A percentile compares a stretch with the other conserved stretches of the same genome.
Conservation (phyloP, 37 sponge, comb jelly and placozoan genomes). For the Cladorhizidae sp. region DNA sequence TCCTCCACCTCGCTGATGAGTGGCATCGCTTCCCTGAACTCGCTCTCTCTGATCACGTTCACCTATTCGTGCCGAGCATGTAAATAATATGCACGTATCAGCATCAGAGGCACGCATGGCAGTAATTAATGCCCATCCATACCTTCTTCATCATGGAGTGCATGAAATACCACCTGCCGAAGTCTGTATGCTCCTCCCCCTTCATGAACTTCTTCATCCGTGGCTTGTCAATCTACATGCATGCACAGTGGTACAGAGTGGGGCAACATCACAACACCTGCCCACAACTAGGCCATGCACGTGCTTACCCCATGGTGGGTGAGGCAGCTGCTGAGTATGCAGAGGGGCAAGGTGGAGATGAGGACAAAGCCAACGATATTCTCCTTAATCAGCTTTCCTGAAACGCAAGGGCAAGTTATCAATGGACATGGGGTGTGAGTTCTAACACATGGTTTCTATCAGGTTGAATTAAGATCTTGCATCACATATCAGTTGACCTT, state of each 20-base stretch:
- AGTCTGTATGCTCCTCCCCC: background rate
- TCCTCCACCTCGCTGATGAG: too few species aligned
- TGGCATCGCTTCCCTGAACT: too few species aligned
- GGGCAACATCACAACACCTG: background rate
- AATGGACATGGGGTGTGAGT: too few species aligned
- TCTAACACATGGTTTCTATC: too few species aligned
- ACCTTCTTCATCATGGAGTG: background rate
- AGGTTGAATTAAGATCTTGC: too few species aligned
- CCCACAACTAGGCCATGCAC: too few species aligned
- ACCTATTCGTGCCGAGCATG: too few species aligned
- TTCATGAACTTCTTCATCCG: background rate
- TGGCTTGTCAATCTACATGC: background rate
- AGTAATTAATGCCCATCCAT: too few species aligned
- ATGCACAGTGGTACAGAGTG: background rate
- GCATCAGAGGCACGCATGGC: too few species aligned
- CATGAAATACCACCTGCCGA: background rate
- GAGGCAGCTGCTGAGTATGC: constrained; percentile 5
- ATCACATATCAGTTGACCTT: too few species aligned
- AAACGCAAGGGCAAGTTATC: background rate
- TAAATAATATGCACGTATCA: too few species aligned
- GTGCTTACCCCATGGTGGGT: constrained; percentile 26
- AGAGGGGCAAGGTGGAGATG: constrained; percentile 7
- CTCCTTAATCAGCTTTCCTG: constrained; percentile 14
- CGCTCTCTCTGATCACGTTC: too few species aligned
- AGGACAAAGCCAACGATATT: constrained; percentile 44